A percentile compares a stretch with the other conserved stretches of the same genome.
Conservation (phyloP, 2,797 vertebrate species). For the Leptatherina wallacei region DNA sequence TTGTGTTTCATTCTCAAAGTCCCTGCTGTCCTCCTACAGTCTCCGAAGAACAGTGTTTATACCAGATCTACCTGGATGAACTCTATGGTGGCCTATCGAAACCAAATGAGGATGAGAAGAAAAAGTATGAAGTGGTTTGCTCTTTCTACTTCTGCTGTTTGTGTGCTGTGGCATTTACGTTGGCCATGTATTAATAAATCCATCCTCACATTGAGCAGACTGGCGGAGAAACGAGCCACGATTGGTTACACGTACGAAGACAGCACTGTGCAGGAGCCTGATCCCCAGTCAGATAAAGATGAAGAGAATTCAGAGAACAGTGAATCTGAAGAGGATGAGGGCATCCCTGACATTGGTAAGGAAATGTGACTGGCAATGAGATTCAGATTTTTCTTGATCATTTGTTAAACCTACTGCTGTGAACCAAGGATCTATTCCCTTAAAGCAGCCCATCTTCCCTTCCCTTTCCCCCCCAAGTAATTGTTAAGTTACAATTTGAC, state of each 20-base stretch:
- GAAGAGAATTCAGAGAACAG: conserved; percentile 92
- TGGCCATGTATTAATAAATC: background rate
- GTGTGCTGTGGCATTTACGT: background rate
- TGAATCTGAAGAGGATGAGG: conserved; percentile 94
- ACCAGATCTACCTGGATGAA: conserved; percentile 98
- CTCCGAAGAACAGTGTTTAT: conserved; percentile 97
- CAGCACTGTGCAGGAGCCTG: conserved; percentile 90
- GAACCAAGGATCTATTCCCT: no score
- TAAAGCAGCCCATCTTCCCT: no score
- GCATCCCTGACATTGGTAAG: conserved; percentile 96
- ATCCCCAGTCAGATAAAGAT: conserved; percentile 85
- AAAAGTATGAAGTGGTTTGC: conserved; percentile 86
- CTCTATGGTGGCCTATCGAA: conserved; percentile 94
- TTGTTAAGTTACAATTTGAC: background rate
- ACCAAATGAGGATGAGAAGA: conserved; percentile 96
- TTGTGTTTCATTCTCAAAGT: conserved; percentile 35
- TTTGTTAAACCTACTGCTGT: no score
- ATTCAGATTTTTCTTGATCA: background rate
- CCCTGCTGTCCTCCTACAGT: conserved; percentile 78
- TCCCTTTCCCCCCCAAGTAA: no score
- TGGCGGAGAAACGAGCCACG: conserved; percentile 93
- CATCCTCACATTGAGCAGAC: conserved; percentile 70
- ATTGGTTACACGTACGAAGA: conserved; percentile 98
- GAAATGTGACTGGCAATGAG: background rate
- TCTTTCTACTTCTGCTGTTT: background rate